Evolutionary conservation across 2,888 invertebrate genomes (phyloP), one percentile per base, ranked within the genome.

Genomic region (Cephus runcator): DNA sequence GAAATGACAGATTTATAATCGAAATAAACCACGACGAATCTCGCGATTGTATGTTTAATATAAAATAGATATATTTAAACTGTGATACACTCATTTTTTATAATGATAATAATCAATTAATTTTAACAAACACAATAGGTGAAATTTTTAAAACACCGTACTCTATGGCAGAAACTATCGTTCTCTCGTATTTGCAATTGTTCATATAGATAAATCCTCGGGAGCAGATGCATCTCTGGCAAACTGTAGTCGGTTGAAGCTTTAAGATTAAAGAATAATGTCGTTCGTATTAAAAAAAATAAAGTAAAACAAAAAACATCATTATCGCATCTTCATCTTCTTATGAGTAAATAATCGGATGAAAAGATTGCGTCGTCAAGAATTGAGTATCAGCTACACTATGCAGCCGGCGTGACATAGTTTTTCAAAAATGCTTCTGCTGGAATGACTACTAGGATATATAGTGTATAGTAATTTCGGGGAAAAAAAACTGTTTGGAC

Each of bases 61-160:
- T 88, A 88, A 88, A 88, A 88, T 88, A 88, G 87, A 87, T 88
- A 87, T 86, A 86, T 88, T 88, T 88, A 86, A 88, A 88, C 85
- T 87, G 87, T 85, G 87, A 86, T 88, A 88, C 88, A 88, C 83
- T 86, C 85, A 84, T 85, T 83, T 86, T 83, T 83, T 68, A 75
- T 83, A 82, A 80, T 79, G 83, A 75, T 80, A 83, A 82, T 85
- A 83, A 83, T 85, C 69, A 83, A 84, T 83, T 83, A 86, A 82
- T 86, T 87, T 86, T 84, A 84, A 86, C 86, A 86, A 86, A 87
- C 86, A 84, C 80, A 87, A 85, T 86, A 79, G 81, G 81, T 83
- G 81, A 85, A 81, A 83, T 77, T 80, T 82, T 80, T 34, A 83
- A 82, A 84, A 82, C 80, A 83, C 79, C 80, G 81, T 78, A 81